Evolutionary conservation across 1,140 invertebrate genomes (phyloP), one percentile per base, ranked within the genome.

Genomic region (Onthophagus taurus): DNA sequence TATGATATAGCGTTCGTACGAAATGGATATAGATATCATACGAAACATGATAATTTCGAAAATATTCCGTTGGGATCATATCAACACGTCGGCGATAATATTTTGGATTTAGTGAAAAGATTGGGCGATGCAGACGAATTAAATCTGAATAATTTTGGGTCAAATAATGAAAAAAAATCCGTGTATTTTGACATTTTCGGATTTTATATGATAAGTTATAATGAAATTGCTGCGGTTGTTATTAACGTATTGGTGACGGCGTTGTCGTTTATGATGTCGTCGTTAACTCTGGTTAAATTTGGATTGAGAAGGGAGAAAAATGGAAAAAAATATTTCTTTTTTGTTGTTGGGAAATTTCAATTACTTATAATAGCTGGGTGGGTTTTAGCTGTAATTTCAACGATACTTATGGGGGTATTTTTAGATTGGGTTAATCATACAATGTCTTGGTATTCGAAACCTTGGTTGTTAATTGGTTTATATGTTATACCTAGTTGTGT

Each of bases 1-100:
- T 55, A 86, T 4, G 85, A 88, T 64, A 77, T 88, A 64, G 85
- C 84, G 6, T 85, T 85, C 62, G 69, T 73, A 30, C 72, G 76
- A 43, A 80, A 84, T 69, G 83, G 83, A 11, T 80, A 80, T 61
- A 72, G 84, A 2, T 89, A 89, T 61, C 85, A 89, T 64, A 89
- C 85, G 3, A 73, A 74, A 44, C 78, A 77, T 65, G 85, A 89
- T 59, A 55, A 57, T 33, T 71, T 79, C 19, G 63, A 74, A 11
- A 65, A 72, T 13, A 73, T 88, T 37, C 66, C 71, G 19, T 42
- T 65, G 4, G 81, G 81, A 4, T 76, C 76, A 17, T 70, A 84
- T 49, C 84, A 88, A 58, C 71, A 80, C 58, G 73, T 76, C 23
- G 83, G 81, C 34, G 65, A 75, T 44, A 77, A 73, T 61, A 47